phyloP scores from a whole-genome alignment of 1,140 invertebrate genomes.

The Zaprionus capensis region DNA sequence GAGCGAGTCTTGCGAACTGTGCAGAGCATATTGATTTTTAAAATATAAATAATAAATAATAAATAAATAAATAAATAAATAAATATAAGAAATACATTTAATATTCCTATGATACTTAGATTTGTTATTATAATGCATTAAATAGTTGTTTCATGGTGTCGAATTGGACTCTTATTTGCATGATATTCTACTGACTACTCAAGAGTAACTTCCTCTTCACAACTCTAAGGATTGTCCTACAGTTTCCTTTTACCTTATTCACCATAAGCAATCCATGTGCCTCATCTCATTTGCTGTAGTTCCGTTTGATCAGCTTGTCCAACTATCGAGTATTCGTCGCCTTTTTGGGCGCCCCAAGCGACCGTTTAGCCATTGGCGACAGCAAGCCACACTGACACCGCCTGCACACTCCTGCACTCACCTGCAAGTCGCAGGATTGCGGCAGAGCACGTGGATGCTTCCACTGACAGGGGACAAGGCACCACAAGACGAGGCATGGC shows the following conservation, averaged over 20 bases:
- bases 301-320: constrained; percentile 67
- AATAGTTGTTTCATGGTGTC: too few relatives aligned
- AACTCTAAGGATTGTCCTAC: too few relatives aligned
- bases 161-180: too few relatives aligned
- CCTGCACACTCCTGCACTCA: too few relatives aligned
- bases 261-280: not conserved
- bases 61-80: too few relatives aligned
- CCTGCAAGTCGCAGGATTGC: not conserved
- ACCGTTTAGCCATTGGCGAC: constrained; percentile 36
- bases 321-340: constrained; percentile 75
- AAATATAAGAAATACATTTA: too few relatives aligned
- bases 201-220: too few relatives aligned
- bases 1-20: not conserved
- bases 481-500: constrained; percentile 15
- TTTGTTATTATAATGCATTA: too few relatives aligned
- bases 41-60: too few relatives aligned
- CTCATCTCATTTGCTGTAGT: constrained; percentile 13
- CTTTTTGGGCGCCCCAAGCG: constrained; percentile 36
- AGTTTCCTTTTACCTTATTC: not conserved
- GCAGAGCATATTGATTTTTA: too few relatives aligned
- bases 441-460: constrained; percentile 43
- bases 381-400: constrained; percentile 27
- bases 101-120: too few relatives aligned
- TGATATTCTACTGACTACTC: too few relatives aligned
- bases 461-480: constrained; percentile 44